Evolutionary conservation across 2,113 vertebrate genomes (phyloP).

Genomic region (Arenaria interpres): DNA sequence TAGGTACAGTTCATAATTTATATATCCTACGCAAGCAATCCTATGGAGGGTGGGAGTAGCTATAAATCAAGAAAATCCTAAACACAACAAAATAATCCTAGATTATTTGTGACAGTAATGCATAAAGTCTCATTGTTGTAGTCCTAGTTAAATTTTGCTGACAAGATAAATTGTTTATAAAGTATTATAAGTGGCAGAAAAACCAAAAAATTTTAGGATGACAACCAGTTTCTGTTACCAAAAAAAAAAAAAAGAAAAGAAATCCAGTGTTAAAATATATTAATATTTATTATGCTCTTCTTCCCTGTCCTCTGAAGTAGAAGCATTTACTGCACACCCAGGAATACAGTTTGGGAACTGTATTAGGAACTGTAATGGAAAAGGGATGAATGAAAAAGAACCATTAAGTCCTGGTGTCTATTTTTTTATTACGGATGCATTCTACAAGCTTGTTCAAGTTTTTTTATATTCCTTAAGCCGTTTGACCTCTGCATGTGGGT

Average conservation of each 20-base stretch:
- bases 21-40: not conserved
- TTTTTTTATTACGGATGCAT: not conserved
- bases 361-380: not conserved
- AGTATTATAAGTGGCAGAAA: not conserved
- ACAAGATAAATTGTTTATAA: not conserved
- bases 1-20: not conserved
- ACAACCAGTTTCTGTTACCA: not conserved
- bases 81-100: not conserved
- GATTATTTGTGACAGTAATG: not conserved
- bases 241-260: not conserved
- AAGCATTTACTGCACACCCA: not conserved
- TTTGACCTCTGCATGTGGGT: not conserved
- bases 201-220: too few relatives aligned
- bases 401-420: not conserved
- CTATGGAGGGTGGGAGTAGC: accelerated
- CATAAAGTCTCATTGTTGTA: not conserved
- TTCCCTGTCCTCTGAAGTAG: not conserved
- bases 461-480: not conserved
- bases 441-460: not conserved
- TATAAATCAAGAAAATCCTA: not conserved
- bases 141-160: not conserved
- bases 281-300: not conserved
- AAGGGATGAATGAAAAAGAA: not conserved
- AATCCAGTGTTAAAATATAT: not conserved
- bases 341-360: not conserved